Evolutionary conservation across 2,797 vertebrate species (phyloP).

Genomic region (Siniperca obscura): DNA sequence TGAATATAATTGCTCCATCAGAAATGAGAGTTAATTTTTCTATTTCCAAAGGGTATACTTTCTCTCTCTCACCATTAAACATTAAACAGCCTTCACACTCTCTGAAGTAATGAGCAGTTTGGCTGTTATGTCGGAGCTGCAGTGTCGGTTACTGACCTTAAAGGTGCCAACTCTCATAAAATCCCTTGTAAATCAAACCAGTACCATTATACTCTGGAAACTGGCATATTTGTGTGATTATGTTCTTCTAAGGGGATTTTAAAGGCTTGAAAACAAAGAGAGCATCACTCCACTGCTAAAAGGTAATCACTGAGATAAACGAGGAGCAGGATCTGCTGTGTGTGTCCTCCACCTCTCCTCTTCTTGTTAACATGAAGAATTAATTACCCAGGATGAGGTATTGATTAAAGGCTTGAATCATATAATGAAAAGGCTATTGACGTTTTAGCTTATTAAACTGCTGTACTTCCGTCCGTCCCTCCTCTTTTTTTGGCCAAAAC

Average conservation of each 20-base stretch:
- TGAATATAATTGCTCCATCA: constrained; percentile 25
- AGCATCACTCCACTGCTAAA: background rate
- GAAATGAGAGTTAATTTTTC: constrained; percentile 29
- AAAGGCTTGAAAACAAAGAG: constrained; percentile 30
- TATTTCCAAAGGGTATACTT: constrained; percentile 13
- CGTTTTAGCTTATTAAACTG: constrained; percentile 38
- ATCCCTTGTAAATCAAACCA: constrained; percentile 41
- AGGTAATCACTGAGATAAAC: constrained; percentile 30
- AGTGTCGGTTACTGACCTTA: constrained; percentile 35
- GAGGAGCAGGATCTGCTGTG: constrained; percentile 10
- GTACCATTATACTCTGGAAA: constrained; percentile 1
- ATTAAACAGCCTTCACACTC: constrained; percentile 26
- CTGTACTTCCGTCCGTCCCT: constrained; percentile 2
- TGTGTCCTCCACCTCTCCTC: constrained; percentile 27
- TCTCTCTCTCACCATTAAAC: constrained; percentile 34
- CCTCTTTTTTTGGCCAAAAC: constrained; percentile 8
- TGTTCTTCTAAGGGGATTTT: constrained; percentile 6
- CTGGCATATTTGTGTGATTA: constrained; percentile 10
- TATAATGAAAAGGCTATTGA: constrained; percentile 63
- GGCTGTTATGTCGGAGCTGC: constrained; percentile 40
- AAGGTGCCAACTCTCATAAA: constrained; percentile 44
- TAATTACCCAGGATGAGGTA: constrained; percentile 57
- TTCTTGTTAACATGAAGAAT: constrained; percentile 56
- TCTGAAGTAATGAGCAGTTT: constrained; percentile 49
- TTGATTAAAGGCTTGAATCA: constrained; percentile 57